Conservation (phyloP, 2,888 invertebrate genomes). For the Dichetophora obliterata region DNA sequence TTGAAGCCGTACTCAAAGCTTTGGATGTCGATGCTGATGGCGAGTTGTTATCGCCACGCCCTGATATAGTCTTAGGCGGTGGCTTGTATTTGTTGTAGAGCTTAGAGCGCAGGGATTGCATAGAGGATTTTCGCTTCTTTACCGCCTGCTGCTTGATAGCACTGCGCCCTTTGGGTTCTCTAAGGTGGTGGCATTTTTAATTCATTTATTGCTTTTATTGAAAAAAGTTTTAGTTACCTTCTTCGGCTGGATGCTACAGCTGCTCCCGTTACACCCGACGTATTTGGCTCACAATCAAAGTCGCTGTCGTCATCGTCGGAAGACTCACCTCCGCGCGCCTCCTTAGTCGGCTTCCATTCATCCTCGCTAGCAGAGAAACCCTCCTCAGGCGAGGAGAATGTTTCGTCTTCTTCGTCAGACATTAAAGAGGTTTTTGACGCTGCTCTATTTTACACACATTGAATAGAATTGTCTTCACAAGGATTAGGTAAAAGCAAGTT, state of each 20-base stretch:
- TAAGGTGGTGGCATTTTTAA: background rate
- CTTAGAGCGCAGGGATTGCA: slow-evolving; percentile 61
- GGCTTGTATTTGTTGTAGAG: slow-evolving; percentile 66
- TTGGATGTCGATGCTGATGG: slow-evolving; percentile 59
- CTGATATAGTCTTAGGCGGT: slow-evolving; percentile 60
- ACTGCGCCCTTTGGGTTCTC: slow-evolving; percentile 47
- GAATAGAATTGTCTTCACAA: background rate
- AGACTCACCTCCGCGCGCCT: slow-evolving; percentile 62
- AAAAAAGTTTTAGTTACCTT: background rate
- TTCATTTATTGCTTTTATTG: too few species aligned
- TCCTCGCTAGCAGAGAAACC: slow-evolving; percentile 69
- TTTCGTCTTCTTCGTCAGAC: slow-evolving; percentile 66
- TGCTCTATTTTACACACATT: background rate
- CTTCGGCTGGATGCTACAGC: slow-evolving; percentile 33
- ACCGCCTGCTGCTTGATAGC: slow-evolving; percentile 54
- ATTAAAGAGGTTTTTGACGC: slow-evolving; percentile 48
- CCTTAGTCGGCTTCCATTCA: slow-evolving; percentile 66
- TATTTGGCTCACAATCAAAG: slow-evolving; percentile 55
- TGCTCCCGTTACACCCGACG: slow-evolving; percentile 46
- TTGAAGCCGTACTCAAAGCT: slow-evolving; percentile 55
- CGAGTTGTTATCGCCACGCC: slow-evolving; percentile 56
- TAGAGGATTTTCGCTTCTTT: slow-evolving; percentile 59
- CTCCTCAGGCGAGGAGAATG: slow-evolving; percentile 55
- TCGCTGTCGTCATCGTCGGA: slow-evolving; percentile 68
- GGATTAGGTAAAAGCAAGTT: background rate